Evolutionary conservation across 2,797 vertebrate genomes (phyloP).

Genomic region (Tangara arthus): DNA sequence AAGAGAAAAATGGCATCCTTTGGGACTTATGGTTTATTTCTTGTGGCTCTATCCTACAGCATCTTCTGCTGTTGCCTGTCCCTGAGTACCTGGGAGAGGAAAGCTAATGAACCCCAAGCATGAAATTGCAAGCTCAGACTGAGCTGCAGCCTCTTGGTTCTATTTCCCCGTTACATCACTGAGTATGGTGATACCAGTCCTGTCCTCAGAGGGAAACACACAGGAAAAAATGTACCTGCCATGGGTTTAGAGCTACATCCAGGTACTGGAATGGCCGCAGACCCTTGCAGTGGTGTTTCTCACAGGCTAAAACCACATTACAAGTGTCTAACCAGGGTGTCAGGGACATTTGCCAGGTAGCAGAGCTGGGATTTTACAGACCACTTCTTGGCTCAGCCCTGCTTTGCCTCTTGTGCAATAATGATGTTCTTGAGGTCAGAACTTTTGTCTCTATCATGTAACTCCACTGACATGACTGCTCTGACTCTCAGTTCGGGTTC

Average conservation of each 20-base stretch:
- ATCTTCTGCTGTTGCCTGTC: neutral
- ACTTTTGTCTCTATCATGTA: neutral
- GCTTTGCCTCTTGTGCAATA: neutral
- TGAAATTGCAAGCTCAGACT: neutral
- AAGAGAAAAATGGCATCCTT: neutral
- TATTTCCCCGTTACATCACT: neutral
- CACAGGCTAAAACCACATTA: neutral
- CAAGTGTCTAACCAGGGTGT: neutral
- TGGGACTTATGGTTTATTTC: neutral
- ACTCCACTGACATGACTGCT: neutral
- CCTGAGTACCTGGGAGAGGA: neutral
- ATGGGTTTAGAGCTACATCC: neutral
- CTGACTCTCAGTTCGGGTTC: neutral
- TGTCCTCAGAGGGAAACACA: neutral
- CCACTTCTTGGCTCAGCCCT: neutral
- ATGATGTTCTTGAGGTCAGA: neutral
- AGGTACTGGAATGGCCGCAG: neutral
- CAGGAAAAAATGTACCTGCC: neutral
- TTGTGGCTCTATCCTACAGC: neutral
- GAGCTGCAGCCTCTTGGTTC: neutral
- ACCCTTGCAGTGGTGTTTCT: neutral
- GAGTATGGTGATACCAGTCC: neutral
- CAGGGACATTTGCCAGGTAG: neutral
- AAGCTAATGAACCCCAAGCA: neutral
- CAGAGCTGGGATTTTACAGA: neutral